Evolutionary conservation across 1,140 invertebrate genomes (phyloP).

Genomic region (Bombus confusus): DNA sequence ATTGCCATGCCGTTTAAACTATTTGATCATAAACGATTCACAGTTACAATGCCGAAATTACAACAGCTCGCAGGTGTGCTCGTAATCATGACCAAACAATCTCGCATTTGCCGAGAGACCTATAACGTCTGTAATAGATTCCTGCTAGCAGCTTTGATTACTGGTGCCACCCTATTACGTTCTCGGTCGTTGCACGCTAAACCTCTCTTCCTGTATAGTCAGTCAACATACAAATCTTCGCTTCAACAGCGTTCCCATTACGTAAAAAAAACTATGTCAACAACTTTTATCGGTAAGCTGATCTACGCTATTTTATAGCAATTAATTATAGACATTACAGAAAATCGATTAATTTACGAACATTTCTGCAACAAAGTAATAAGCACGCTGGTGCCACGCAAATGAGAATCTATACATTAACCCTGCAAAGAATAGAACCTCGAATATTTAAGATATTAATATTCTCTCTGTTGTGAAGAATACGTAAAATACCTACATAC

Average conservation of each 20-base stretch:
- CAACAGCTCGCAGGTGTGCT: constrained; percentile 20
- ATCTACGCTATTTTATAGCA: neutral
- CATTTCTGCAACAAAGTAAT: neutral
- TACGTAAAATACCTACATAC: neutral
- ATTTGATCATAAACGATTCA: neutral
- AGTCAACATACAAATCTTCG: neutral
- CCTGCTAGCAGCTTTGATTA: constrained; percentile 21
- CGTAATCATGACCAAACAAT: constrained; percentile 27
- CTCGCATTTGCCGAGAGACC: constrained; percentile 30
- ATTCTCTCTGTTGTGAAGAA: neutral
- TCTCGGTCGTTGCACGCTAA: neutral
- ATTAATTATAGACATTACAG: neutral
- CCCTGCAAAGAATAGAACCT: neutral
- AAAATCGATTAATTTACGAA: neutral
- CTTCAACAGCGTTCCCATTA: neutral
- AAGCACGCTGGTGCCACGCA: neutral
- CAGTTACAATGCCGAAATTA: constrained; percentile 23
- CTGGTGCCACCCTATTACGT: constrained; percentile 24
- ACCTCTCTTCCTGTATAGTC: neutral
- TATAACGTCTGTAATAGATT: constrained; percentile 22
- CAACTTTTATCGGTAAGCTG: neutral
- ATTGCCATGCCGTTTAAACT: neutral
- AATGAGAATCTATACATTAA: neutral
- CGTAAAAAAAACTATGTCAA: no score
- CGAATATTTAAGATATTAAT: neutral